phyloP scores from a whole-genome alignment of 2,797 vertebrate species.

The Chelonia mydas region DNA sequence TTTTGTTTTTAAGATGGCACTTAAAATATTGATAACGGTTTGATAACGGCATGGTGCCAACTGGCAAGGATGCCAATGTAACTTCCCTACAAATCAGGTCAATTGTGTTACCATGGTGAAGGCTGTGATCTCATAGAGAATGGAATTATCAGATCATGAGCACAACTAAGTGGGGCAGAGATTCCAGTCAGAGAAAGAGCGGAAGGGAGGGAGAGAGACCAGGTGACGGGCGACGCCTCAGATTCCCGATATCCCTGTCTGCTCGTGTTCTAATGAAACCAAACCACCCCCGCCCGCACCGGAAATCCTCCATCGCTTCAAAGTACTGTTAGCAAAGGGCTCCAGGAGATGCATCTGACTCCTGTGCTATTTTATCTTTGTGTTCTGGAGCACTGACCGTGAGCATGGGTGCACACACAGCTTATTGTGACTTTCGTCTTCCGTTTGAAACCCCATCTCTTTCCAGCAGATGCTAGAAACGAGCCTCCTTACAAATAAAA shows the following conservation, averaged over 20 bases:
- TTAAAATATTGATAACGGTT: neutral
- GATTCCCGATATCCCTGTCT: neutral
- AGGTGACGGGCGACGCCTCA: neutral
- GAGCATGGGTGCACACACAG: neutral
- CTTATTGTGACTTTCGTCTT: neutral
- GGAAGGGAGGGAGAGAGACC: neutral
- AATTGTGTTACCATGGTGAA: slow-evolving; percentile 24
- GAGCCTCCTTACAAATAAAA: neutral
- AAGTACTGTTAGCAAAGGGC: neutral
- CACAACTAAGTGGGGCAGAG: neutral
- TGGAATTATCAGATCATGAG: slow-evolving; percentile 17
- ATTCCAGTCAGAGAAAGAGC: neutral
- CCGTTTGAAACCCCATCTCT: neutral
- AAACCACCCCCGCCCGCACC: neutral
- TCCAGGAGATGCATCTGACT: neutral
- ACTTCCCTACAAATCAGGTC: slow-evolving; percentile 11
- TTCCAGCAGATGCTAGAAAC: neutral
- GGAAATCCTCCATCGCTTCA: neutral
- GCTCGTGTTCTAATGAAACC: neutral
- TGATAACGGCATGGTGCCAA: neutral
- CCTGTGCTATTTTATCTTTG: neutral
- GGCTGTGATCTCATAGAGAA: slow-evolving; percentile 7
- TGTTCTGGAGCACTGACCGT: neutral
- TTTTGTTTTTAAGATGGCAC: neutral
- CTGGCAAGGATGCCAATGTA: neutral